Percentiles rank a stretch among this genome's conserved stretches.
Conservation (phyloP, 2,888 invertebrate genomes). For the Epinotia bilunana region DNA sequence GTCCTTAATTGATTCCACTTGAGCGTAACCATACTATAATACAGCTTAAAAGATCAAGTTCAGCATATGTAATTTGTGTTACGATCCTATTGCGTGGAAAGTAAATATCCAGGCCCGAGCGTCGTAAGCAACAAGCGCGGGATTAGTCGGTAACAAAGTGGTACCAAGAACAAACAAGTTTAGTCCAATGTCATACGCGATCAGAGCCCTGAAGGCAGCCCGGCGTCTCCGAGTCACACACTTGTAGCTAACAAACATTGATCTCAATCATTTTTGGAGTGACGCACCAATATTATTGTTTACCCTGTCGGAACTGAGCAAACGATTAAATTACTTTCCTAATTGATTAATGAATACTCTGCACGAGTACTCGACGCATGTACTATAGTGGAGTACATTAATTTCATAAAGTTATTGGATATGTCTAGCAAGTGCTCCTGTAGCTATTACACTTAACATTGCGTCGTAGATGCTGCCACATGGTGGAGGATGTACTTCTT, state of each 20-base stretch:
- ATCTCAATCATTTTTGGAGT: slow-evolving; percentile 39
- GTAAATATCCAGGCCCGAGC: slow-evolving; percentile 6
- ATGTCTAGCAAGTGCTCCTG: background rate
- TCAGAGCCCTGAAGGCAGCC: slow-evolving; percentile 15
- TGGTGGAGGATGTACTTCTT: background rate
- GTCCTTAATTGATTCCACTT: slow-evolving; percentile 1
- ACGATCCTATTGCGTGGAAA: slow-evolving; percentile 4
- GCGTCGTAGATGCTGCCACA: background rate
- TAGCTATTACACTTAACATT: background rate
- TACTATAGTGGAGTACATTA: slow-evolving; percentile 8
- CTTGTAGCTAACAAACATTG: slow-evolving; percentile 30
- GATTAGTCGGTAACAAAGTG: slow-evolving; percentile 40
- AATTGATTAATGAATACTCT: slow-evolving; percentile 31
- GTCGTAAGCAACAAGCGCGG: slow-evolving; percentile 13
- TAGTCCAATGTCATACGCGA: slow-evolving; percentile 19
- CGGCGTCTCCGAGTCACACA: slow-evolving; percentile 14
- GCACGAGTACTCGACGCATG: background rate
- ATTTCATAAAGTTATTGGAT: background rate
- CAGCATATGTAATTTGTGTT: background rate
- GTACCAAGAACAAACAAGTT: slow-evolving; percentile 40
- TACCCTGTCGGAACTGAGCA: slow-evolving; percentile 29
- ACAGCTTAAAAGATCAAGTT: slow-evolving; percentile 11
- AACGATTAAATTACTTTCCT: slow-evolving; percentile 34
- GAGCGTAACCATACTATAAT: background rate
- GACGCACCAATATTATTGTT: slow-evolving; percentile 39